phyloP scores from a whole-genome alignment of 2,113 vertebrate species.

The Aegotheles bennettii region DNA sequence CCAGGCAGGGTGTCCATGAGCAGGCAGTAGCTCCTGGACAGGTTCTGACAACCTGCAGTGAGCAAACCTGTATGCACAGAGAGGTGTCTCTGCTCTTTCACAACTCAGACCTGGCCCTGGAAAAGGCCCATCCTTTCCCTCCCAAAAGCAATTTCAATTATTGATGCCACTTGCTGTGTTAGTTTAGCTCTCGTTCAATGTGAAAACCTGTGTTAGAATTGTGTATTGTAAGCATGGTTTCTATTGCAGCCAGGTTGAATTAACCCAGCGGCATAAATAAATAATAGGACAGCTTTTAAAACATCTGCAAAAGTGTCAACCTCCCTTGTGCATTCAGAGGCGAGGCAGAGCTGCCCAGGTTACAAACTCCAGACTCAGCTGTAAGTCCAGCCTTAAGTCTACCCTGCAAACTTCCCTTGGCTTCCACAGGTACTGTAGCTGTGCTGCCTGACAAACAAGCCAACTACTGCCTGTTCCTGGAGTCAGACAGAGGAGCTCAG shows the following conservation, averaged over 20 bases:
- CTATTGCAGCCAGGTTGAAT: background rate
- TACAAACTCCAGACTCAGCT: background rate
- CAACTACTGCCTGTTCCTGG: background rate
- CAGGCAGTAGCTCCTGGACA: background rate
- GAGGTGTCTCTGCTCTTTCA: background rate
- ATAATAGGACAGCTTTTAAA: slow-evolving; percentile 55
- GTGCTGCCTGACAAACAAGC: background rate
- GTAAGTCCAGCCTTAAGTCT: background rate
- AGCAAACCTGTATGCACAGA: background rate
- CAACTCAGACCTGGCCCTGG: background rate
- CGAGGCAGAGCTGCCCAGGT: background rate
- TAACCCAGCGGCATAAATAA: slow-evolving; percentile 49
- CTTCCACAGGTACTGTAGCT: background rate
- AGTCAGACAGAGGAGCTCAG: background rate
- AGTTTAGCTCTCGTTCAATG: background rate
- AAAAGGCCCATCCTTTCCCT: background rate
- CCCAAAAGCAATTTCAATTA: slow-evolving; percentile 9
- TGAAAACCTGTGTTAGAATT: slow-evolving; percentile 22
- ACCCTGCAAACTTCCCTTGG: background rate
- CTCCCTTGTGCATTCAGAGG: background rate
- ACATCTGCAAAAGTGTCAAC: background rate
- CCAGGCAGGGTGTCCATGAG: background rate
- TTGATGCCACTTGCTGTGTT: slow-evolving; percentile 38
- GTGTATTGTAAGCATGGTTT: slow-evolving; percentile 36
- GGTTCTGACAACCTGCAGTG: background rate